These are phyloP conservation scores for Synaphobranchus kaupii DNA, from an alignment of 2,797 vertebrate genomes.

Conservation along the genomic window DNA sequence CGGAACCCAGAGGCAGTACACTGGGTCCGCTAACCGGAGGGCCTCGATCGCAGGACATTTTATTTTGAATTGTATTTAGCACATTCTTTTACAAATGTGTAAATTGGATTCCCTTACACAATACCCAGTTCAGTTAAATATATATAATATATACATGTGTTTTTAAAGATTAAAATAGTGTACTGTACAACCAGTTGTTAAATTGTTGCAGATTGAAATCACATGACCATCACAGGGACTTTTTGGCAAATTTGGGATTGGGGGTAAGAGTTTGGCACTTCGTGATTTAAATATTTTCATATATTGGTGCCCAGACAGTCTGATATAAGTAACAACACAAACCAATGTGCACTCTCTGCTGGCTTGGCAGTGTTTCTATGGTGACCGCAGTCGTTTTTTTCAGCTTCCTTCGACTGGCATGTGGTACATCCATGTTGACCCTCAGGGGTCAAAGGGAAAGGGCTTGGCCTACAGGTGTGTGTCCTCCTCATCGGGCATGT, in stretches of 20 bases:
- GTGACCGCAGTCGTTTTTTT: neutral
- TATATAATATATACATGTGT: neutral
- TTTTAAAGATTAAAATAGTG: neutral
- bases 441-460: neutral
- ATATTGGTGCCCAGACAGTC: neutral
- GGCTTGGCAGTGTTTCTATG: neutral
- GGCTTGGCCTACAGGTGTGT: slow-evolving; percentile 83
- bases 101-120: neutral
- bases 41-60: neutral
- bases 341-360: neutral
- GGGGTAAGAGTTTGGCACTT: neutral
- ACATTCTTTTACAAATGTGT: neutral
- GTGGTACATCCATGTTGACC: neutral
- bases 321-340: neutral
- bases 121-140: neutral
- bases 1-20: neutral
- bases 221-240: neutral
- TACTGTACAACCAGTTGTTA: neutral
- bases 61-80: neutral
- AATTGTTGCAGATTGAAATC: neutral
- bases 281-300: neutral
- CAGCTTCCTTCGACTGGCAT: neutral
- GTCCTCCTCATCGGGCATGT: slow-evolving; percentile 88
- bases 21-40: neutral
- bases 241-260: neutral